Evolutionary conservation across 1,140 invertebrate genomes (phyloP).

Genomic region (Pseudomyrmex concolor): DNA sequence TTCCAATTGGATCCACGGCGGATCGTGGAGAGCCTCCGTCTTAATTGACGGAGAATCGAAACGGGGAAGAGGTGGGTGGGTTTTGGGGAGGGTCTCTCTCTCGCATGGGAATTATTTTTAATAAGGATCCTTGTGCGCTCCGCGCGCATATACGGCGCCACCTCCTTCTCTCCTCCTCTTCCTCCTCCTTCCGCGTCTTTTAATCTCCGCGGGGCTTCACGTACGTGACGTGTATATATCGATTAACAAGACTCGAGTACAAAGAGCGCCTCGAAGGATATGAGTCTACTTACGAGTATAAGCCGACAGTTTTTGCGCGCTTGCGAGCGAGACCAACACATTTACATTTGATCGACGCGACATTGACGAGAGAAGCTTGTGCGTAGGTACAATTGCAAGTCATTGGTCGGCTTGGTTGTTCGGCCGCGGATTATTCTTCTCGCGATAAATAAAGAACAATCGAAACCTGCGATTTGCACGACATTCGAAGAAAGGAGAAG

Average conservation of each 20-base stretch:
- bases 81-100: constrained; percentile 48
- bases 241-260: constrained; percentile 58
- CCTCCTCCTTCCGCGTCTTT: constrained; percentile 52
- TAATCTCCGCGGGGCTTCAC: constrained; percentile 46
- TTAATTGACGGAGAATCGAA: constrained; percentile 70
- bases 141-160: constrained; percentile 37
- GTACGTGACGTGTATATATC: constrained; percentile 61
- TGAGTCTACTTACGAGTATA: constrained; percentile 52
- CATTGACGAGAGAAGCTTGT: constrained; percentile 36
- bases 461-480: constrained; percentile 25
- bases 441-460: constrained; percentile 32
- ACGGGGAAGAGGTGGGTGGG: constrained; percentile 62
- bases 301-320: constrained; percentile 50
- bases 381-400: constrained; percentile 39
- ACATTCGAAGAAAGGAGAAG: constrained; percentile 43
- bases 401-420: constrained; percentile 20
- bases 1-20: constrained; percentile 75
- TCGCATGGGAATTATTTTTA: constrained; percentile 75
- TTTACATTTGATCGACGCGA: constrained; percentile 41
- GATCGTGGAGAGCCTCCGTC: constrained; percentile 50
- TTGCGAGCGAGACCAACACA: constrained; percentile 10
- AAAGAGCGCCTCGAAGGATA: constrained; percentile 40
- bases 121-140: constrained; percentile 67
- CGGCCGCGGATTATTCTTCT: not conserved
- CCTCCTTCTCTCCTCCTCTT: constrained; percentile 49